These are phyloP conservation scores for Anthophora plumipes DNA, from an alignment of 2,888 invertebrate genomes.

Conservation along the genomic window DNA sequence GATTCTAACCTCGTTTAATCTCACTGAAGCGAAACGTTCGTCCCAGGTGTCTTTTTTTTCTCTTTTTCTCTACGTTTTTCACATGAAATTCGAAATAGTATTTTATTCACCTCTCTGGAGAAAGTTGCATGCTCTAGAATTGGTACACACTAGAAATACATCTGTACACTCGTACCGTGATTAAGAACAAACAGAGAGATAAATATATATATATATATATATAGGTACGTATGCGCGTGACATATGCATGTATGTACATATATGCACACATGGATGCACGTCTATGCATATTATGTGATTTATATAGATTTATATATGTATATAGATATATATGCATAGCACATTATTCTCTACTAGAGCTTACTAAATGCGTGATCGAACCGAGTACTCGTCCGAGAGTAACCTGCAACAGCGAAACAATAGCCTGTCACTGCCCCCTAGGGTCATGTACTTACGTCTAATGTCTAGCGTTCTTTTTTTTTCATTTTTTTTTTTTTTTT, in stretches of 20 bases:
- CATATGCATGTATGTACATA: constrained; percentile 67
- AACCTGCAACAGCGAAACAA: constrained; percentile 84
- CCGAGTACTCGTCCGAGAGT: constrained; percentile 84
- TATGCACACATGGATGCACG: constrained; percentile 70
- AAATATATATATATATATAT: constrained; percentile 44
- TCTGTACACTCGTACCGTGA: constrained; percentile 63
- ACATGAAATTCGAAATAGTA: constrained; percentile 51
- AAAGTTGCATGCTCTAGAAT: constrained; percentile 80
- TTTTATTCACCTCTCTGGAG: constrained; percentile 64
- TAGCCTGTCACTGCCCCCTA: constrained; percentile 81
- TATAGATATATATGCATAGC: constrained; percentile 78
- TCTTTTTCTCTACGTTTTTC: not conserved
- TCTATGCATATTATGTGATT: constrained; percentile 64
- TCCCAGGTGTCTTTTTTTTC: not conserved
- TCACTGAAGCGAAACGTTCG: not conserved
- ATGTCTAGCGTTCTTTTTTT: constrained; percentile 41
- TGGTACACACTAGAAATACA: constrained; percentile 72
- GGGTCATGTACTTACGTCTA: constrained; percentile 72
- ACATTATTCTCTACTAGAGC: constrained; percentile 82
- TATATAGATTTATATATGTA: constrained; percentile 59
- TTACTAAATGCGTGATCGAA: constrained; percentile 85
- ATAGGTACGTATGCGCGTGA: constrained; percentile 51
- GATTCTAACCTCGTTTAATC: too few species aligned
- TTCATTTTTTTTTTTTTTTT: not conserved
- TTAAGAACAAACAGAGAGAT: constrained; percentile 49